Evolutionary conservation across 2,113 vertebrate genomes (phyloP).

Genomic region (Seriola rivoliana): DNA sequence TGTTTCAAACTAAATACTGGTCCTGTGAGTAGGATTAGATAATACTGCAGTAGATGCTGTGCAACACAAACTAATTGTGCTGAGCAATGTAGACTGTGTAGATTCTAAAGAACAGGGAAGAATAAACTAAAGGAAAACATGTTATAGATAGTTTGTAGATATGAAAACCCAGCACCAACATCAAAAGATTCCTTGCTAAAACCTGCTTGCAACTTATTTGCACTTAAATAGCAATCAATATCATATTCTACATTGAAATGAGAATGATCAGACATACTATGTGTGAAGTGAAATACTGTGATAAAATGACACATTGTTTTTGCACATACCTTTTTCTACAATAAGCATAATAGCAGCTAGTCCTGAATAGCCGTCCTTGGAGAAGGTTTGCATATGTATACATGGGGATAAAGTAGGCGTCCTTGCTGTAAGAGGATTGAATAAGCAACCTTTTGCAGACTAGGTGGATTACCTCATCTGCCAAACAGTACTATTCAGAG

Average conservation of each 20-base stretch:
- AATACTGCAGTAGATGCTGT: neutral
- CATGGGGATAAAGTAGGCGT: constrained; percentile 7
- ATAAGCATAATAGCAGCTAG: neutral
- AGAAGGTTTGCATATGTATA: neutral
- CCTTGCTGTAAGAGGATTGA: constrained; percentile 31
- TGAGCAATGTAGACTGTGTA: neutral
- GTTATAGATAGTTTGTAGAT: neutral
- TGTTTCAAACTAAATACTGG: neutral
- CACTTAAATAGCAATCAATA: neutral
- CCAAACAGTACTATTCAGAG: constrained; percentile 9
- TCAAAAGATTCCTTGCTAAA: neutral
- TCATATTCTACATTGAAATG: neutral
- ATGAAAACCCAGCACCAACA: neutral
- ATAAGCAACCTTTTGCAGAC: constrained; percentile 18
- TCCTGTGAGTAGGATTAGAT: constrained; percentile 6
- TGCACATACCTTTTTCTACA: neutral
- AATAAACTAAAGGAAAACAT: neutral
- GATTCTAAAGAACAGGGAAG: neutral
- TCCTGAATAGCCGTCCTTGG: constrained; percentile 20
- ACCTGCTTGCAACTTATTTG: neutral
- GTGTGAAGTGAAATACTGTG: neutral
- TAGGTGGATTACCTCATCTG: constrained; percentile 16
- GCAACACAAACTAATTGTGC: neutral
- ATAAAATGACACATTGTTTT: neutral
- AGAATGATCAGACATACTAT: neutral